Base-by-base conservation (phyloP, 2,113 vertebrate species). In the Tragulus kanchil region DNA sequence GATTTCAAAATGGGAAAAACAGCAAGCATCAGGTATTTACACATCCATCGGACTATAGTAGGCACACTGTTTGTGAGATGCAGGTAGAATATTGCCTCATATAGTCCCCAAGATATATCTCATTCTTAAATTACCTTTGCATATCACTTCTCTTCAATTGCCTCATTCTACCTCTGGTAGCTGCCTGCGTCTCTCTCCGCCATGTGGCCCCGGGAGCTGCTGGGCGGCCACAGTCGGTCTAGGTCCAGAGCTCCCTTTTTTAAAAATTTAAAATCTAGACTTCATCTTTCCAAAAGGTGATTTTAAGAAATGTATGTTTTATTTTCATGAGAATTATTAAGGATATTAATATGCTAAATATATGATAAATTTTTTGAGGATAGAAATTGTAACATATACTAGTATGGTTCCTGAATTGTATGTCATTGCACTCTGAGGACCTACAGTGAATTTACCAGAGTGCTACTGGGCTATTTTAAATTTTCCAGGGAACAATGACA, bases 121-220 rank as follows among this genome's bases (percentile, higher is more conserved):
- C 42, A 77, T 83, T 64, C 28, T 93, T 54, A 50, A 85, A 31
- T 88, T 67, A 94, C 23, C 36, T 73, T 93, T 50, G 54, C 26
- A 31, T 45, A 42, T 65, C 5, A 61, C 5, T 79, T 91, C 31
- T 83, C 15, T 77, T 92, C n/a, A n/a, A n/a, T n/a, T n/a, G n/a
- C n/a, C n/a, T n/a, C n/a, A n/a, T n/a, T n/a, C n/a, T n/a, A n/a
- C n/a, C n/a, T n/a, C n/a, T n/a, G n/a, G n/a, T n/a, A n/a, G n/a
- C n/a, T n/a, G n/a, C n/a, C n/a, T n/a, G n/a, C n/a, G n/a, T n/a
- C n/a, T n/a, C n/a, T n/a, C n/a, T n/a, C n/a, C n/a, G n/a, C n/a
- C n/a, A n/a, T n/a, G n/a, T n/a, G n/a, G n/a, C n/a, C n/a, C n/a
- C n/a, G n/a, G n/a, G n/a, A n/a, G n/a, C n/a, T n/a, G n/a, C n/a